Conservation (phyloP, 1,140 invertebrate species). For the Pentalonia nigronervosa region DNA sequence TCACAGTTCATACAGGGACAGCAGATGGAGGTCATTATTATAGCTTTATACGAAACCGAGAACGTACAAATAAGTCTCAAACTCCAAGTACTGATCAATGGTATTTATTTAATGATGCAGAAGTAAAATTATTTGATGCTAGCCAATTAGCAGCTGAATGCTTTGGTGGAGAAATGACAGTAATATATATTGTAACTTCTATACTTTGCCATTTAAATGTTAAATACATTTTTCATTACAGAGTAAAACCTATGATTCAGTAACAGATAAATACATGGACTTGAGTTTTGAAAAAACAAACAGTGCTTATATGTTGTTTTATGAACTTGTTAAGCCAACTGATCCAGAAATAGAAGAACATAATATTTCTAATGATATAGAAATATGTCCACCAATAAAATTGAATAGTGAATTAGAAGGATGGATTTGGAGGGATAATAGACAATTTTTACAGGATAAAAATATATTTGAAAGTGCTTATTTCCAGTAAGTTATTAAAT, state of each 20-base stretch:
- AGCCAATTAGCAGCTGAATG: slow-evolving; percentile 92
- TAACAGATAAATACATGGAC: slow-evolving; percentile 96
- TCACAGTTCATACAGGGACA: slow-evolving; percentile 95
- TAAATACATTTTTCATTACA: slow-evolving; percentile 65
- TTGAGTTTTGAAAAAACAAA: slow-evolving; percentile 97
- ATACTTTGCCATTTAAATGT: neutral
- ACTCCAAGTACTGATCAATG: slow-evolving; percentile 81
- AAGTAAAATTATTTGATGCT: slow-evolving; percentile 94
- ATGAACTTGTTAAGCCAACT: slow-evolving; percentile 72
- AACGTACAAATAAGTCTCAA: slow-evolving; percentile 64
- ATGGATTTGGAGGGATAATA: slow-evolving; percentile 96
- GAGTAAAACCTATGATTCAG: slow-evolving; percentile 95
- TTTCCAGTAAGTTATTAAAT: slow-evolving; percentile 76
- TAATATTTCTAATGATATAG: slow-evolving; percentile 60
- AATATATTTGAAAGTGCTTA: slow-evolving; percentile 96
- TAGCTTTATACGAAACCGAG: slow-evolving; percentile 89
- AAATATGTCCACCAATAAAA: slow-evolving; percentile 65
- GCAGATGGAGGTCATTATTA: slow-evolving; percentile 97
- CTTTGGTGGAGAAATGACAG: slow-evolving; percentile 96
- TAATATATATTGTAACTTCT: slow-evolving; percentile 64
- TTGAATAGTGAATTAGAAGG: slow-evolving; percentile 82
- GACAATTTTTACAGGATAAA: slow-evolving; percentile 92
- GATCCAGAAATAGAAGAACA: slow-evolving; percentile 55
- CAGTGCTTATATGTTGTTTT: slow-evolving; percentile 97
- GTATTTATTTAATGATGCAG: slow-evolving; percentile 95